Conservation (phyloP, 2,888 invertebrate species). For the Nudaria mundana region DNA sequence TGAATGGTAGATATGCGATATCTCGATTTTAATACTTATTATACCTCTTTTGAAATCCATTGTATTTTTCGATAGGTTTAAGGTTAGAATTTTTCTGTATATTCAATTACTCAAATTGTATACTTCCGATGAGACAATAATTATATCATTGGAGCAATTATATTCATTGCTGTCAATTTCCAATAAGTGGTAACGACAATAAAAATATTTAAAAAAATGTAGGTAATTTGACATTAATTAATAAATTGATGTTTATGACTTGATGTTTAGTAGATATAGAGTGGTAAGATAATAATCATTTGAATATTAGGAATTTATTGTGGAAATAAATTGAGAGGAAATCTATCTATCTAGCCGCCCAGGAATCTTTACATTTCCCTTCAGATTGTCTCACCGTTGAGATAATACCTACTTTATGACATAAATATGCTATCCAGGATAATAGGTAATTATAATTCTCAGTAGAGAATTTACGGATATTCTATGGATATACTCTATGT, state of each 20-base stretch:
- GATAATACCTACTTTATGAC: too few species aligned
- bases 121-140: slow-evolving; percentile 61
- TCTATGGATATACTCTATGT: too few species aligned
- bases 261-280: slow-evolving; percentile 56
- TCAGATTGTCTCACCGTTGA: slow-evolving; percentile 17
- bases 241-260: slow-evolving; percentile 52
- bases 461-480: too few species aligned
- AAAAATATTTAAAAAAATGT: slow-evolving; percentile 39
- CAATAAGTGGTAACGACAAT: slow-evolving; percentile 45
- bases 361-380: slow-evolving; percentile 36
- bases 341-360: slow-evolving; percentile 26
- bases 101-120: slow-evolving; percentile 27
- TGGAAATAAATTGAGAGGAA: slow-evolving; percentile 25
- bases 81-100: slow-evolving; percentile 46
- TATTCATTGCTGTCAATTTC: slow-evolving; percentile 66
- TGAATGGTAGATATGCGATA: slow-evolving; percentile 63
- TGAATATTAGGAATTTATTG: slow-evolving; percentile 37
- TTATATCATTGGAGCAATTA: slow-evolving; percentile 69
- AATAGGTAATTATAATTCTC: too few species aligned
- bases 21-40: slow-evolving; percentile 50
- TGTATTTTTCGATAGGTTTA: slow-evolving; percentile 73
- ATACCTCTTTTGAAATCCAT: slow-evolving; percentile 60
- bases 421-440: too few species aligned
- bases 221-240: slow-evolving; percentile 59
- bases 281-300: slow-evolving; percentile 34